Evolutionary conservation across 2,797 vertebrate genomes (phyloP).

Genomic region (Enteromius argenteus): DNA sequence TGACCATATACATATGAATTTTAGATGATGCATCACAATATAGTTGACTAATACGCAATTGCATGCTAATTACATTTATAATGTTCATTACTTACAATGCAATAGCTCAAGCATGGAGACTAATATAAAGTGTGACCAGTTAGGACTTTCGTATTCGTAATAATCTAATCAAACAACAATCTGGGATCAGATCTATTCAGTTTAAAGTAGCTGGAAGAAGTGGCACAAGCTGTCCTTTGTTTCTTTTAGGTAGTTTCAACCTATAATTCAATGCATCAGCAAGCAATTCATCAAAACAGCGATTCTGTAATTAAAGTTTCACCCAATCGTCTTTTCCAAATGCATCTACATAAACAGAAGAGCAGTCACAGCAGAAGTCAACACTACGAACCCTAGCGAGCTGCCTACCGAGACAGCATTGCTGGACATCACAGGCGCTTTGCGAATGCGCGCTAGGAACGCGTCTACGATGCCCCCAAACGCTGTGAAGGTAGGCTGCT

Average conservation of each 20-base stretch:
- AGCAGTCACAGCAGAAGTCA: constrained; percentile 12
- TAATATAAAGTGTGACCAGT: neutral
- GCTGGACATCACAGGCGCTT: constrained; percentile 1
- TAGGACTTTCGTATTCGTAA: neutral
- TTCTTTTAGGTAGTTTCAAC: neutral
- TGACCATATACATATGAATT: neutral
- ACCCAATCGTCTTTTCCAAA: neutral
- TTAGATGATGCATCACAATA: neutral
- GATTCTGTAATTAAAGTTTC: constrained; percentile 6
- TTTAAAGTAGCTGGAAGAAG: neutral
- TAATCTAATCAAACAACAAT: neutral
- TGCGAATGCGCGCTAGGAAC: constrained; percentile 2
- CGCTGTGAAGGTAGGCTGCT: constrained; percentile 4
- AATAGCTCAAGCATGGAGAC: neutral
- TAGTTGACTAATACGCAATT: neutral
- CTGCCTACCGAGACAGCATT: neutral
- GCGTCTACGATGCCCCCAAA: neutral
- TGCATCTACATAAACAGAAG: neutral
- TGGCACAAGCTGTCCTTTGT: neutral
- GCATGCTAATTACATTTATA: neutral
- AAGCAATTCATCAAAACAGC: neutral
- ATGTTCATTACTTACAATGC: neutral
- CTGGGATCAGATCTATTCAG: neutral
- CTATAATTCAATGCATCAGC: neutral
- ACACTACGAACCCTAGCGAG: neutral